Evolutionary conservation across 2,113 vertebrate genomes (phyloP).

Genomic region (Mustela lutreola): DNA sequence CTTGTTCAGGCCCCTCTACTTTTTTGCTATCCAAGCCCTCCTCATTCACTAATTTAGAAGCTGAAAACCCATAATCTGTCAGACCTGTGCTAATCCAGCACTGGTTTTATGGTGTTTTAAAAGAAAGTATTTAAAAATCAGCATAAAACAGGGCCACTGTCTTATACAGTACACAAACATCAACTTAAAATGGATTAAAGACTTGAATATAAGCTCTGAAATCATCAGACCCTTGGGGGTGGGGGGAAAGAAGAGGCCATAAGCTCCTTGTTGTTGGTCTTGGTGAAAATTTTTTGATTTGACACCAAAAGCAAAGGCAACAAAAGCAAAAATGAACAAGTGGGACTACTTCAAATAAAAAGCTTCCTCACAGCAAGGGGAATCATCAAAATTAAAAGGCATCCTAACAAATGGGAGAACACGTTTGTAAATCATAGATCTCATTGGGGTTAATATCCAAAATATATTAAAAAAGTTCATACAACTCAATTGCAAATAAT

Average conservation of each 20-base stretch:
- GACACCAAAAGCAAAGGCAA: not conserved
- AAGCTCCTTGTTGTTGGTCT: not conserved
- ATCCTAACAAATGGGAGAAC: not conserved
- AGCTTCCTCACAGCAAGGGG: not conserved
- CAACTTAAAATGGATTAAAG: not conserved
- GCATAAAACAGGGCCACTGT: not conserved
- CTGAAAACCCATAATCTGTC: not conserved
- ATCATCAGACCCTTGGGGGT: not conserved
- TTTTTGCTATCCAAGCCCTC: not conserved
- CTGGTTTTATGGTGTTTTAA: not conserved
- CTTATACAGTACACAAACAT: not conserved
- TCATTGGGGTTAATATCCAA: not conserved
- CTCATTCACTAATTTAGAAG: not conserved
- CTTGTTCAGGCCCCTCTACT: not conserved
- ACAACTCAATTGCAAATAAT: not conserved
- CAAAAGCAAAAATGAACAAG: not conserved
- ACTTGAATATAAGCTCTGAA: not conserved
- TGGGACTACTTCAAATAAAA: not conserved
- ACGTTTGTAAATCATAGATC: not conserved
- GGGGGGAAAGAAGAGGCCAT: fast-evolving
- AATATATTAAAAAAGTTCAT: not conserved
- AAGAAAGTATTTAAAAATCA: slow-evolving; percentile 10
- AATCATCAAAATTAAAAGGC: not conserved
- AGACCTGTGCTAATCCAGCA: not conserved
- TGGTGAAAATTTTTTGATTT: not conserved